phyloP scores from a whole-genome alignment of 2,888 invertebrate species.

The Sinotaia quadrata region DNA sequence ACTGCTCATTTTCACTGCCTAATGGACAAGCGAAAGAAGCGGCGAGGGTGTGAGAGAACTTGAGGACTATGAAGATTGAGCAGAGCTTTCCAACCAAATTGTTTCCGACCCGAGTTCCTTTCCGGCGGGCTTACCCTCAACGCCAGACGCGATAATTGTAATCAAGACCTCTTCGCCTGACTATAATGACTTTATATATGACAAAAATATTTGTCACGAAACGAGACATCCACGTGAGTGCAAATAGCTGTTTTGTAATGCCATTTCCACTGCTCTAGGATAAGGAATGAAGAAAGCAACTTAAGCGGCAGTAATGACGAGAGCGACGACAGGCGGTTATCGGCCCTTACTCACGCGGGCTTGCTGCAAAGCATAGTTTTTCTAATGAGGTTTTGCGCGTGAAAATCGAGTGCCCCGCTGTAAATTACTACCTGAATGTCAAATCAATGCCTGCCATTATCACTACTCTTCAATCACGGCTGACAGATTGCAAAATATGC shows the following conservation, averaged over 20 bases:
- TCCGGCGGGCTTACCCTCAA: slow-evolving; percentile 15
- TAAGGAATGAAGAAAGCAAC: neutral
- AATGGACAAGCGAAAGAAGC: slow-evolving; percentile 21
- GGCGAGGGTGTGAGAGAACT: neutral
- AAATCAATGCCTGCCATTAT: slow-evolving; percentile 33
- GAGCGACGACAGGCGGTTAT: slow-evolving; percentile 26
- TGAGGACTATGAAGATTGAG: slow-evolving; percentile 10
- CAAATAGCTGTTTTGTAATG: slow-evolving; percentile 35
- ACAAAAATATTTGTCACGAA: slow-evolving; percentile 45
- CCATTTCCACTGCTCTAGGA: slow-evolving; percentile 14
- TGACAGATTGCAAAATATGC: slow-evolving; percentile 29
- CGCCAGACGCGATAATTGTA: slow-evolving; percentile 28
- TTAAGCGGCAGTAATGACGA: slow-evolving; percentile 29
- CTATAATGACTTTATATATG: slow-evolving; percentile 42
- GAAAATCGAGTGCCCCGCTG: slow-evolving; percentile 30
- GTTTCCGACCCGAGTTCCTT: slow-evolving; percentile 30
- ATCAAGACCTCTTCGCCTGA: slow-evolving; percentile 25
- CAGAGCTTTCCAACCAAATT: slow-evolving; percentile 27
- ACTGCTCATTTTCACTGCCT: slow-evolving; percentile 24
- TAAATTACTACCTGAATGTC: slow-evolving; percentile 34
- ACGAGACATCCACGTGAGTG: slow-evolving; percentile 20
- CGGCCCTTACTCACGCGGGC: slow-evolving; percentile 17
- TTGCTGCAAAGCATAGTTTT: slow-evolving; percentile 29
- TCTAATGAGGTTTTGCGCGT: slow-evolving; percentile 34
- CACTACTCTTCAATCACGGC: slow-evolving; percentile 22